Base-by-base conservation (phyloP, 2,797 vertebrate species). In the Premnoplex brunnescens region DNA sequence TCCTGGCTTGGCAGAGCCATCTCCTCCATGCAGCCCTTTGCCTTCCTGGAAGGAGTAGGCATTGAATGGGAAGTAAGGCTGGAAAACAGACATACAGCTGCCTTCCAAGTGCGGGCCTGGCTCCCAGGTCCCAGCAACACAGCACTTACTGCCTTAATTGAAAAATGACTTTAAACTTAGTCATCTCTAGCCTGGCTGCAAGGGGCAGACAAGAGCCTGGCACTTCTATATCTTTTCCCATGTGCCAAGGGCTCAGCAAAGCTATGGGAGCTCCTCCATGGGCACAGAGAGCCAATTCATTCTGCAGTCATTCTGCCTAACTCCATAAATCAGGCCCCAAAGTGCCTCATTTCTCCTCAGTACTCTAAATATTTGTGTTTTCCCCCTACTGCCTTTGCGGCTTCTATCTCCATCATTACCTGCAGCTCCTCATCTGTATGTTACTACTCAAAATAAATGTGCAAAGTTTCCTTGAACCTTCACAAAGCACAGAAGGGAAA, bases 1-100 rank as follows among this genome's bases (percentile, higher is more conserved):
- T 10, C 22, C 39, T 6, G 26, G n/a, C 54, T 43, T 27, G 13
- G 41, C 39, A 59, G 18, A 51, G 41, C 39, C 81, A 30, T 4
- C 67, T 43, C 30, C 72, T 55, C 52, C 75, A 7, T 0, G 1
- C 43, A 86, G n/a, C 30, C 67, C 49, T 17, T 6, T 28, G 23
- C 9, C 21, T 55, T 76, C 14, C 67, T 4, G 2, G 13, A 37
- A 26, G 27, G 27, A 55, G 30, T 7, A 39, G 48, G 20, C 28
- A 52, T 18, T 52, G 32, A 52, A 41, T 1, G 7, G 18, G 1
- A 9, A 30, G 1, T 15, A 2, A 3, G 27, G 5, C 4, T 13
- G 23, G 39, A 44, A 44, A 49, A 7, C 5, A 85, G 75, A 63
- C 14, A 1, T 2, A 4, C 3, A 41, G 44, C 26, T 7, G 2